Evolutionary conservation across 2,113 vertebrate genomes (phyloP).

Genomic region (Dipodomys stephensi): DNA sequence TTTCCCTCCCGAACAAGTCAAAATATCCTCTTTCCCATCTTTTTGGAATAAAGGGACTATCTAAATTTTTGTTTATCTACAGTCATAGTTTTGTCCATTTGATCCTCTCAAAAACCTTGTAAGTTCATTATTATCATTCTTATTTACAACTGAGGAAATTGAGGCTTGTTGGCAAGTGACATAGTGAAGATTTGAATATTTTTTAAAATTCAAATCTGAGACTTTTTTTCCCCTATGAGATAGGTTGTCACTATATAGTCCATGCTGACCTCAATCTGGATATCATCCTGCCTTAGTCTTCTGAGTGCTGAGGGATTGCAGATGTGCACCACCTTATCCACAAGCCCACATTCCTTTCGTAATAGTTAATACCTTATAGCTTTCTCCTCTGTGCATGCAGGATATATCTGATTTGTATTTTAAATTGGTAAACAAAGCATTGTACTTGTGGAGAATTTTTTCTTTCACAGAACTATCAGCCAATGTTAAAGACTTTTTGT

Average conservation of each 20-base stretch:
- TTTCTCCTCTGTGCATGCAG: conserved; percentile 14
- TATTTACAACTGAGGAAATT: conserved; percentile 26
- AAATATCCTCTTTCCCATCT: conserved; percentile 3
- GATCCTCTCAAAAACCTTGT: background rate
- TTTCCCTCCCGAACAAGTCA: background rate
- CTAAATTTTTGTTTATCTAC: conserved; percentile 38
- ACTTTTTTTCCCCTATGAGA: background rate
- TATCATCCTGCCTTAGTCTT: background rate
- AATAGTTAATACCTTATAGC: background rate
- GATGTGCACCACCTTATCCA: background rate
- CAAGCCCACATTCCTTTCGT: background rate
- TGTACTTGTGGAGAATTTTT: background rate
- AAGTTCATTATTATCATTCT: conserved; percentile 23
- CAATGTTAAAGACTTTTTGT: background rate
- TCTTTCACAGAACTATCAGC: background rate
- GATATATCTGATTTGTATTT: conserved; percentile 34
- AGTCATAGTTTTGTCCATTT: conserved; percentile 49
- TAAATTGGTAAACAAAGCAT: background rate
- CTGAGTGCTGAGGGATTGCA: background rate
- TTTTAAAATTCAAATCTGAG: conserved; percentile 28
- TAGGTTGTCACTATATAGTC: background rate
- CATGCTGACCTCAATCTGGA: background rate
- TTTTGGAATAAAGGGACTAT: conserved; percentile 21
- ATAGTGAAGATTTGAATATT: background rate
- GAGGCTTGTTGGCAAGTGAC: background rate